Conservation (phyloP, 2,797 vertebrate species). For the Onychomys leucogaster region DNA sequence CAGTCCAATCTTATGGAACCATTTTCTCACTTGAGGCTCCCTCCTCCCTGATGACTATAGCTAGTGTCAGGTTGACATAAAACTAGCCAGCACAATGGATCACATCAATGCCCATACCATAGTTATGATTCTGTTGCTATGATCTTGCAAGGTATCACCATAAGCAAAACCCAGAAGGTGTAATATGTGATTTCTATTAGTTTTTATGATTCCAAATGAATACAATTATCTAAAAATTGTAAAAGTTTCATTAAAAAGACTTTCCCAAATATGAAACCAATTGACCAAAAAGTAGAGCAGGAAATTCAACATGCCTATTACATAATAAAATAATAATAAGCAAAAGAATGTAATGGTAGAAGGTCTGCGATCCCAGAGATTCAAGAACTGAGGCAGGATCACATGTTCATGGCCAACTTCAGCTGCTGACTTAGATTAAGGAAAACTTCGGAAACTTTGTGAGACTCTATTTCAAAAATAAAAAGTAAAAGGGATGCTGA, state of each 20-base stretch:
- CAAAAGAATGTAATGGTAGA: neutral
- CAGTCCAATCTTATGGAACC: neutral
- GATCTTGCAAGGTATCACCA: neutral
- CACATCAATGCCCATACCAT: accelerated
- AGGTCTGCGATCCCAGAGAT: neutral
- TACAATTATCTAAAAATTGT: neutral
- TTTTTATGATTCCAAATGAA: neutral
- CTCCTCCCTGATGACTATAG: neutral
- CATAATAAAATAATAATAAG: neutral
- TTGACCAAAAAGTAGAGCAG: neutral
- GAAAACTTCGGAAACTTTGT: neutral
- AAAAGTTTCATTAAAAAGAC: neutral
- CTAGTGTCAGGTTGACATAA: neutral
- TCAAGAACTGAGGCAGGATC: too few relatives aligned
- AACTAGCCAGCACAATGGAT: too few relatives aligned
- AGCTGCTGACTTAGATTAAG: neutral
- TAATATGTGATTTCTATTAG: neutral
- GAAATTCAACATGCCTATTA: neutral
- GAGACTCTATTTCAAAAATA: neutral
- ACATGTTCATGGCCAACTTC: neutral
- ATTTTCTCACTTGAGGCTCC: neutral
- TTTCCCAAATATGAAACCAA: neutral
- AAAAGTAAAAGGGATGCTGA: neutral
- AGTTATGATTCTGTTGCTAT: neutral
- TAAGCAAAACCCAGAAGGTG: neutral